Conservation (phyloP, 2,113 vertebrate species). For the Epinephelus fuscoguttatus region DNA sequence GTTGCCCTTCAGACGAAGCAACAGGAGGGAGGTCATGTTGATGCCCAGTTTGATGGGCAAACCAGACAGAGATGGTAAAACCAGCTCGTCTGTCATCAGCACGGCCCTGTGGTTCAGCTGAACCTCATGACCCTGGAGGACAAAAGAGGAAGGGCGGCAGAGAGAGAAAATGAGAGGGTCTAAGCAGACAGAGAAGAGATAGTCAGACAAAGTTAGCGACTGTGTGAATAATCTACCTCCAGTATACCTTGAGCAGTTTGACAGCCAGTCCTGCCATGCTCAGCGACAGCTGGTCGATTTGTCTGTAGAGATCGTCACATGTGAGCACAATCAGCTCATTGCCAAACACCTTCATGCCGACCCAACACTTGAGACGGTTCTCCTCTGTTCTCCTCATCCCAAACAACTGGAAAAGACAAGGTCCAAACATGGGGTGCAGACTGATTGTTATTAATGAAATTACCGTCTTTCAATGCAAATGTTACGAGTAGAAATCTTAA, state of each 20-base stretch:
- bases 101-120: slow-evolving; percentile 85
- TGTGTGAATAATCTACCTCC: neutral
- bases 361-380: slow-evolving; percentile 75
- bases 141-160: slow-evolving; percentile 25
- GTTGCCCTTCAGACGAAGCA: slow-evolving; percentile 85
- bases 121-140: slow-evolving; percentile 88
- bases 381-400: slow-evolving; percentile 55
- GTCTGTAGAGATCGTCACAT: slow-evolving; percentile 82
- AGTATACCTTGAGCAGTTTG: slow-evolving; percentile 88
- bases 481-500: neutral
- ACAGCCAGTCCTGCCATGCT: slow-evolving; percentile 84
- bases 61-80: slow-evolving; percentile 88
- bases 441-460: neutral
- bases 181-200: neutral
- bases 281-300: slow-evolving; percentile 82
- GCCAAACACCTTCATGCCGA: slow-evolving; percentile 89
- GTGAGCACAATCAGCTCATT: slow-evolving; percentile 87
- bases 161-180: neutral
- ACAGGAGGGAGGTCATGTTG: slow-evolving; percentile 86
- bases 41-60: slow-evolving; percentile 86
- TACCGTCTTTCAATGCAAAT: neutral
- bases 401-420: slow-evolving; percentile 78
- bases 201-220: neutral
- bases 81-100: slow-evolving; percentile 84
- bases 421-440: neutral